A percentile compares a stretch with the other conserved stretches of the same genome.
phyloP scores from a whole-genome alignment of 1,140 invertebrate species.

The Pteromalus puparum region DNA sequence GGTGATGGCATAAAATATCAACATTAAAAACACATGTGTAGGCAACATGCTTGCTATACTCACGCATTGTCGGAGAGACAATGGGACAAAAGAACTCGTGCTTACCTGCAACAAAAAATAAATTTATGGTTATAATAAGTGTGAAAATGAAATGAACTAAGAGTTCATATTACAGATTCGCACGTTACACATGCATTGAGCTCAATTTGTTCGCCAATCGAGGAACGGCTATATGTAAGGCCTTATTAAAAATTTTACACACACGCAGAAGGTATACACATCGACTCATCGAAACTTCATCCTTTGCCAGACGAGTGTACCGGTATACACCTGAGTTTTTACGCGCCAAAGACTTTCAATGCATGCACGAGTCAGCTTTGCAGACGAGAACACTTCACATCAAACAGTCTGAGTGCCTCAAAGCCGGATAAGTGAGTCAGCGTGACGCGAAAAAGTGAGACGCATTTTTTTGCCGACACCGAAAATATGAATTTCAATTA shows the following conservation, averaged over 20 bases:
- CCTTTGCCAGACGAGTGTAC: neutral
- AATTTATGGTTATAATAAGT: constrained; percentile 7
- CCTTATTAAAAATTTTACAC: neutral
- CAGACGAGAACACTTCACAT: neutral
- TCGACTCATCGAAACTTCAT: too few species aligned
- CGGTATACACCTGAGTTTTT: neutral
- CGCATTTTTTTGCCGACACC: neutral
- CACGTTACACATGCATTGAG: too few species aligned
- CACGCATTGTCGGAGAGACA: constrained; percentile 4
- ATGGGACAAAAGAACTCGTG: neutral
- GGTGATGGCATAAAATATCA: neutral
- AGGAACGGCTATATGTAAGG: too few species aligned
- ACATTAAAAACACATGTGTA: neutral
- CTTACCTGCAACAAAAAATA: constrained; percentile 51
- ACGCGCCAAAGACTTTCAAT: neutral
- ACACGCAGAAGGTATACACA: neutral
- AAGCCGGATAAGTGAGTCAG: constrained; percentile 17
- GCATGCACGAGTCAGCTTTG: neutral
- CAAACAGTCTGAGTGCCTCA: neutral
- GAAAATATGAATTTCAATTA: neutral
- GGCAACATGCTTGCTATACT: constrained; percentile 13
- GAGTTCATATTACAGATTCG: neutral
- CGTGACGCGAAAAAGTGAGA: constrained; percentile 3
- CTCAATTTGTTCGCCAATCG: neutral
- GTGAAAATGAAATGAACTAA: neutral